Base-by-base conservation (phyloP, 2,113 vertebrate species). In the Rhinichthys klamathensis region DNA sequence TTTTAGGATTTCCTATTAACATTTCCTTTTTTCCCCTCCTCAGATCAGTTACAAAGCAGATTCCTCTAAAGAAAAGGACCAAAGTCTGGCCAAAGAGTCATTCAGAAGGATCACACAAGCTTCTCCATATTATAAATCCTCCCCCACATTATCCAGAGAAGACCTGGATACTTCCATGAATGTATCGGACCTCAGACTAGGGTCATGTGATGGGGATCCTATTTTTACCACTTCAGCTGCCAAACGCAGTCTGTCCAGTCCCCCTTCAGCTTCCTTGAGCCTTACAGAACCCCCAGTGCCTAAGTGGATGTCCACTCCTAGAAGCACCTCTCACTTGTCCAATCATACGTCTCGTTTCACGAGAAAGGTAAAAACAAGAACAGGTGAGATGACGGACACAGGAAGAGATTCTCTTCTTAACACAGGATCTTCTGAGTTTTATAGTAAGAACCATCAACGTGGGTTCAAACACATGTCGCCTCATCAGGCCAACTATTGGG, bases 401-500 rank as follows among this genome's bases (percentile, higher is more conserved):
- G 49, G n/a, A 58, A 72, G 12, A 82, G 18, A 38, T 35, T 73
- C 46, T 51, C 3, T 63, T 21, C 27, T 49, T 23, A 82, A 82
- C 11, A 65, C 65, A 11, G 56, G 1, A n/a, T 89, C 86, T 27
- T 60, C 60, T 82, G 51, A 16, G 23, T 63, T 72, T 18, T 65
- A 49, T 49, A 84, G 30, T 25, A 87, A 88, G 61, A 82, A 58
- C 54, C n/a, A 13, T 30, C 69, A 80, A 12, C 85, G 70, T 73
- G 58, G 65, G 23, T 73, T 82, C 38, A 87, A 86, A 15, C 27
- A 87, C 56, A 86, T 94, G 94, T 18, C 90, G 9, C 91, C 93
- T 6, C 92, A 95, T 87, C 96, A 96, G 87, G 93, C 94, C 0
- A 92, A 96, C 85, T 97, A 97, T 91, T 98, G 98, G 97, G 95